Evolutionary conservation across 2,888 invertebrate genomes (phyloP), one percentile per base, ranked within the genome.

Genomic region (Nesidiocoris tenuis): DNA sequence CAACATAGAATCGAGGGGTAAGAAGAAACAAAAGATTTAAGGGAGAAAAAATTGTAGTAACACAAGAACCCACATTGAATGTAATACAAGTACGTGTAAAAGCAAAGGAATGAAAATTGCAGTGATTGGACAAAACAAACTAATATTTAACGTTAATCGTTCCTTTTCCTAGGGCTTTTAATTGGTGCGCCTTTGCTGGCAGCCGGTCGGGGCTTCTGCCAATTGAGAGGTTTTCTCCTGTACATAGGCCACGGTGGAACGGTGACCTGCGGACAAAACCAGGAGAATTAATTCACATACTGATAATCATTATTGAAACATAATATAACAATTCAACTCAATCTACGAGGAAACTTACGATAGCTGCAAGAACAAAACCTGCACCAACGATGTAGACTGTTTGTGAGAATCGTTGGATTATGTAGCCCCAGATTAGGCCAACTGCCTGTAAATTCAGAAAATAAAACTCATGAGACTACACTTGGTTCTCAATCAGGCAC

Each of bases 201-300:
- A 81, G 77, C 86, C 64, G 85, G 85, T 74, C 87, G 85, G 2
- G 91, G 89, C 82, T 93, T 94, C 83, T 94, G 95, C 97, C 97
- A 97, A 79, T 91, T 91, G 2, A 97, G 85, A 1, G 96, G 91
- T 82, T 94, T 93, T 79, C 89, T 89, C 78, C 96, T 88, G 82
- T 95, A 97, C 89, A 96, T 92, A 0, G 96, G 95, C 96, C 97
- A 97, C n/a, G 96, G 96, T 23, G 96, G 96, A 81, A 97, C 90
- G 0, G 95, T 95, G 61, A 96, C 84, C 90, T 90, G 81, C 2
- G n/a, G n/a, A n/a, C n/a, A n/a, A 82, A 82, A 81, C 70, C 75
- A 80, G 76, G 75, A 54, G 56, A 54, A 23, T 9, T 70, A 22
- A 19, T n/a, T n/a, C n/a, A n/a, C n/a, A n/a, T n/a, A n/a, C n/a